phyloP scores from a whole-genome alignment of 2,888 invertebrate species.

The Pediacus dermestoides region DNA sequence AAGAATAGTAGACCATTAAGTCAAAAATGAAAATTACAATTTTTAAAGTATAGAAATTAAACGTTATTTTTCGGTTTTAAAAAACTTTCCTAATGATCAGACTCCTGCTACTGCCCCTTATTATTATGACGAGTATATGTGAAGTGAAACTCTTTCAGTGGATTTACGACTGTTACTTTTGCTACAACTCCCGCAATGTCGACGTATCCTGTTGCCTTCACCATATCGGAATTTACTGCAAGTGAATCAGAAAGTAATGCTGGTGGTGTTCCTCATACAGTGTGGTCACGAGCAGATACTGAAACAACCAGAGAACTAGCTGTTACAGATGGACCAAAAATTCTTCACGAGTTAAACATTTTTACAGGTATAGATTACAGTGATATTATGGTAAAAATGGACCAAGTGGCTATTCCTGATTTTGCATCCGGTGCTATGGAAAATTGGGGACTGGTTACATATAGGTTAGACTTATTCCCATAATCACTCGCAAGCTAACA shows the following conservation, averaged over 20 bases:
- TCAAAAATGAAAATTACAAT: too few relatives aligned
- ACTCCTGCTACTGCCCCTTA: too few relatives aligned
- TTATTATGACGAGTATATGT: too few relatives aligned
- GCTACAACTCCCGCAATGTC: conserved; percentile 63
- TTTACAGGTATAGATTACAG: conserved; percentile 32
- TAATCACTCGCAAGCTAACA: too few relatives aligned
- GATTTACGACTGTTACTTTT: conserved; percentile 16
- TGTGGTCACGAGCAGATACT: conserved; percentile 29
- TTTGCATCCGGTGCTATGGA: conserved; percentile 87
- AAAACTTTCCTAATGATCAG: too few relatives aligned
- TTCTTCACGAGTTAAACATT: conserved; percentile 22
- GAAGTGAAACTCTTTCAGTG: too few relatives aligned
- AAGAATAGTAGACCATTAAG: too few relatives aligned
- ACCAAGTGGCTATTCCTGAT: conserved; percentile 82
- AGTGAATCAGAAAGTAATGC: conserved; percentile 6
- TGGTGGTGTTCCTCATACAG: conserved; percentile 14
- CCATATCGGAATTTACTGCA: conserved; percentile 69
- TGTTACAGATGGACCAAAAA: conserved; percentile 22
- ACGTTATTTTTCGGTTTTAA: too few relatives aligned
- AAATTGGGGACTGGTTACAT: conserved; percentile 87
- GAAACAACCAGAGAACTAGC: conserved; percentile 21
- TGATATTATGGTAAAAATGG: conserved; percentile 65
- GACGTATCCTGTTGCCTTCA: conserved; percentile 82
- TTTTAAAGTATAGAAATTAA: too few relatives aligned
- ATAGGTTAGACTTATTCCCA: conserved; percentile 56